Base-by-base conservation (phyloP, 2,113 vertebrate species). In the Nibea albiflora region DNA sequence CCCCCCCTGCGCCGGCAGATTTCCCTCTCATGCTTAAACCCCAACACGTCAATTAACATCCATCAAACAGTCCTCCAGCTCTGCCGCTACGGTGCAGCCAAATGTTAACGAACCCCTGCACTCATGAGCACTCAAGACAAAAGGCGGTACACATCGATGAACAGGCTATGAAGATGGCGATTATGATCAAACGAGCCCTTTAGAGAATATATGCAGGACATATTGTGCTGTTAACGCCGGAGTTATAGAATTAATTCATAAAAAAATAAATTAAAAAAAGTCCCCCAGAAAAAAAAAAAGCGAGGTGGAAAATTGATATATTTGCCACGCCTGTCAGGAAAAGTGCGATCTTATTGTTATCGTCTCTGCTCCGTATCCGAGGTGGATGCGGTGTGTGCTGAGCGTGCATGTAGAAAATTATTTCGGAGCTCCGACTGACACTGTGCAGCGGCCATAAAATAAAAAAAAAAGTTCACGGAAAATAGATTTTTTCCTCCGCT, bases 291-390 rank as follows among this genome's bases (percentile, higher is more conserved):
- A 24, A 35, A 20, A 86, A 84, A 68, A 78, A 52, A 57, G 16
- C n/a, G 17, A 31, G 69, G 64, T 84, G 70, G 78, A 74, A 83
- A 89, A 86, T 86, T 77, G 9, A 83, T 68, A 46, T 49, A 85
- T 90, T 83, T 87, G 65, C 69, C 44, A 84, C 24, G 46, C 28
- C 47, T 85, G 63, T 86, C 82, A 74, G 50, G 67, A 78, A 88
- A 60, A 73, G 75, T 46, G 53, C 20, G 42, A 2, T 63, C 50
- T 47, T 44, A 47, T 52, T 86, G 62, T 73, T 44, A 76, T 84
- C 73, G 28, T 80, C 47, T 12, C 12, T 28, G 56, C 57, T 67
- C 76, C 9, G 20, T 73, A 56, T 77, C 42, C 1, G 0, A 19
- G 24, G 1, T 54, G 9, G 54, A 20, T 68, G 26, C 44, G 69